Base-by-base conservation (phyloP, 2,113 vertebrate species). In the Ciconia stormi region DNA sequence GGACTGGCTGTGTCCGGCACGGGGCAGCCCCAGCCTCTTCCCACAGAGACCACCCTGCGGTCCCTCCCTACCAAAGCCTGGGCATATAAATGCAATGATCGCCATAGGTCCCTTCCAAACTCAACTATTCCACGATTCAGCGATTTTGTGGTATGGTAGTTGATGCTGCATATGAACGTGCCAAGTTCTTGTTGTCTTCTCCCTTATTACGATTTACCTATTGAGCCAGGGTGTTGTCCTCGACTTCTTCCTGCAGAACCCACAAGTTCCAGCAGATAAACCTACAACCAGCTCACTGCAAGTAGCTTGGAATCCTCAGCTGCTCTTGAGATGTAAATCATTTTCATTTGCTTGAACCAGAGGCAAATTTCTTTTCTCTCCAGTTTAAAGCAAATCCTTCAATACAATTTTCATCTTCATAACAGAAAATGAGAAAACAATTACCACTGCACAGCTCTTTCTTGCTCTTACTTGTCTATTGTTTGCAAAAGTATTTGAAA, bases 51-150 rank as follows among this genome's bases (percentile, higher is more conserved):
- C 1, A 3, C 7, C 27, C 8, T 2, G 34, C 22, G 73, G 40
- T 19, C 2, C 16, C 6, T 6, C 15, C 6, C 27, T 4, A 7
- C 5, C 8, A 18, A 2, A 6, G 3, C 19, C 18, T 52, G 42
- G 32, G 22, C 11, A 58, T 27, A 62, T 27, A 76, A 30, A 47
- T 0, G 1, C 16, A 61, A 40, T 7, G 10, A 36, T 26, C 36
- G 46, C 50, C 12, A 17, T 13, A 74, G 19, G 23, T 50, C 23
- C 12, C 36, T 83, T 89, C 52, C 40, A 85, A 81, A 62, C 30
- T 34, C 26, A 72, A 6, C 52, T 38, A 2, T 44, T 72, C 30
- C n/a, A 38, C 9, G 16, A 40, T 70, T 65, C 42, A 36, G 13
- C 7, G 16, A 7, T 25, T 71, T 65, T 59, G 18, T 84, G 30